These are phyloP conservation scores for Priocnemis perturbator DNA, from an alignment of 2,888 invertebrate species.

Conservation along the genomic window DNA sequence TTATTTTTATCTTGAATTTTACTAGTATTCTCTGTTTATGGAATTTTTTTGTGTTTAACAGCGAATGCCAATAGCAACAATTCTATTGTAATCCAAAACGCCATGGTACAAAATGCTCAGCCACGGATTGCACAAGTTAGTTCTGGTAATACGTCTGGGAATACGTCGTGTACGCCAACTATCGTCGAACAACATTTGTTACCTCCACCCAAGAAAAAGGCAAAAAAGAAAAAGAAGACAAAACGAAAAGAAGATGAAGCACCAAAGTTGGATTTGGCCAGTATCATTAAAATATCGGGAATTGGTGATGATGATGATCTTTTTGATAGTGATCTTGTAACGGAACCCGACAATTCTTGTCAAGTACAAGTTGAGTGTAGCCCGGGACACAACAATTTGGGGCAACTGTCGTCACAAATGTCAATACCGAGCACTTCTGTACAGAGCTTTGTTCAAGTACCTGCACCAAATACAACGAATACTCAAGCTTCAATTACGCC, in stretches of 20 bases:
- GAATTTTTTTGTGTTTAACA: conserved; percentile 38
- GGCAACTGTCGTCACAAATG: conserved; percentile 47
- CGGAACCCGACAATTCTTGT: conserved; percentile 61
- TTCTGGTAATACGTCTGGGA: conserved; percentile 56
- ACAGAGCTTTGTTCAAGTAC: conserved; percentile 62
- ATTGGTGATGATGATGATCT: conserved; percentile 83
- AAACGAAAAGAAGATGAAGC: conserved; percentile 76
- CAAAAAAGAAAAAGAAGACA: conserved; percentile 78
- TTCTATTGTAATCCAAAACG: conserved; percentile 72
- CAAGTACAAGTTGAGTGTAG: conserved; percentile 58
- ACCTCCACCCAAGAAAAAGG: conserved; percentile 76
- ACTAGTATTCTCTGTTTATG: neutral
- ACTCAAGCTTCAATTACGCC: conserved; percentile 53
- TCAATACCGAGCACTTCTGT: conserved; percentile 47
- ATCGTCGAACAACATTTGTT: conserved; percentile 72
- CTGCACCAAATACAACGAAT: conserved; percentile 66
- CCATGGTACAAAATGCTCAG: conserved; percentile 73
- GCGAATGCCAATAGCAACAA: conserved; percentile 68
- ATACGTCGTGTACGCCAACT: conserved; percentile 60
- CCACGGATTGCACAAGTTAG: conserved; percentile 68
- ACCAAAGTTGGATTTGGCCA: conserved; percentile 82
- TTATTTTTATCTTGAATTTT: conserved; percentile 3
- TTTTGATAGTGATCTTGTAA: conserved; percentile 71
- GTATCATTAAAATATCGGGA: conserved; percentile 85
- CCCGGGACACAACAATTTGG: conserved; percentile 56